Evolutionary conservation across 2,113 vertebrate genomes (phyloP).

Genomic region (Natator depressus): DNA sequence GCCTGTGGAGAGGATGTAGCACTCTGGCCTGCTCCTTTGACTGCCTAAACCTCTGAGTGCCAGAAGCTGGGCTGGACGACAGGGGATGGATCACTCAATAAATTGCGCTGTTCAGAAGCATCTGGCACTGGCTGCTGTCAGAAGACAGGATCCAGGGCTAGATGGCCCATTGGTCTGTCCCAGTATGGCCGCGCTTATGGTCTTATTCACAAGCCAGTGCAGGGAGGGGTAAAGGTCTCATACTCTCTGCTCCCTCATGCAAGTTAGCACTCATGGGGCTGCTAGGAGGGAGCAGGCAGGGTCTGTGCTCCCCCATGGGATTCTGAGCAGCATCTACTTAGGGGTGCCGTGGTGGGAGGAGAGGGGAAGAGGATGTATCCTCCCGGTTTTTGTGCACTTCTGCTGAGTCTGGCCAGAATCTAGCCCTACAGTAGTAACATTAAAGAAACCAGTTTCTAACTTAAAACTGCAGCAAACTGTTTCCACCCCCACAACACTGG

Average conservation of each 20-base stretch:
- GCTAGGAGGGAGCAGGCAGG: background rate
- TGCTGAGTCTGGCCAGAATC: background rate
- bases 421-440: background rate
- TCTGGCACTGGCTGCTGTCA: background rate
- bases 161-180: background rate
- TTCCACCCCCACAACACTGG: background rate
- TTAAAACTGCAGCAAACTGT: constrained; percentile 3
- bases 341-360: background rate
- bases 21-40: background rate
- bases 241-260: background rate
- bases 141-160: background rate
- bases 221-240: background rate
- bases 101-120: background rate
- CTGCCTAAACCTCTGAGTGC: background rate
- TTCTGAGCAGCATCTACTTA: background rate
- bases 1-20: background rate
- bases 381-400: background rate
- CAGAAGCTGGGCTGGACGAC: background rate
- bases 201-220: background rate
- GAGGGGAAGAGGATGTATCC: background rate
- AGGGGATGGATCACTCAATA: background rate
- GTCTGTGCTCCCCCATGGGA: background rate
- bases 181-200: background rate
- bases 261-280: background rate
- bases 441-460: background rate